Evolutionary conservation across 2,113 vertebrate species (phyloP), one percentile per base, ranked within the genome.

Genomic region (Tyto alba): DNA sequence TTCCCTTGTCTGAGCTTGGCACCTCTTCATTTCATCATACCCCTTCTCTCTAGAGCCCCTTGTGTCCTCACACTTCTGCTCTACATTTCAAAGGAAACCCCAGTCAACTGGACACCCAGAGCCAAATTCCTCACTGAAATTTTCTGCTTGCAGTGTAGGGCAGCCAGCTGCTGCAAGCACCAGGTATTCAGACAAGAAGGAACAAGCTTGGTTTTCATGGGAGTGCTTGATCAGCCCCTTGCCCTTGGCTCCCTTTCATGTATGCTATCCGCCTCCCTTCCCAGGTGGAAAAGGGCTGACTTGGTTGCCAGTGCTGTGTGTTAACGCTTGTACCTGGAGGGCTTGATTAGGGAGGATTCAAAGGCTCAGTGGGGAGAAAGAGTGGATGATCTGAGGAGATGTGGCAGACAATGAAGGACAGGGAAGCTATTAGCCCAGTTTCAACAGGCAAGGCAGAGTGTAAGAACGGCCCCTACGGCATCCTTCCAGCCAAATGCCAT

Each of bases 151-250:
- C 57, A n/a, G 27, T 5, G 1, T 45, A 50, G 57, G 50, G 78
- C 81, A 82, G 63, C 59, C 87, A 82, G 74, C 74, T 94, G 84
- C 92, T 85, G 50, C 7, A 21, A 89, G 75, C 3, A 2, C 50
- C 81, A 40, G 47, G n/a, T 53, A 85, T 83, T 88, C 71, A 43
- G 89, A 55, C 94, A 93, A 92, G 94, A 96, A 94, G 41, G 47
- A 91, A 92, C 87, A 93, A 74, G 93, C 84, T 74, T 69, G 34
- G 23, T 85, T 95, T 91, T 89, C 62, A 29, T 59, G 67, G 90
- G 85, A 95, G 32, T 84, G 91, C 77, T 95, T 36, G 47, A 50
- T 95, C 72, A 85, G 78, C 41, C 67, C 59, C 67, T 96, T 85
- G 71, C 66, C 45, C 53, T 87, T 53, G 45, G 80, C 93, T 95